A percentile compares a stretch with the other conserved stretches of the same genome.
Evolutionary conservation across 92 coral and sea anemone species (phyloP).

Genomic region (Actinostola sp.): DNA sequence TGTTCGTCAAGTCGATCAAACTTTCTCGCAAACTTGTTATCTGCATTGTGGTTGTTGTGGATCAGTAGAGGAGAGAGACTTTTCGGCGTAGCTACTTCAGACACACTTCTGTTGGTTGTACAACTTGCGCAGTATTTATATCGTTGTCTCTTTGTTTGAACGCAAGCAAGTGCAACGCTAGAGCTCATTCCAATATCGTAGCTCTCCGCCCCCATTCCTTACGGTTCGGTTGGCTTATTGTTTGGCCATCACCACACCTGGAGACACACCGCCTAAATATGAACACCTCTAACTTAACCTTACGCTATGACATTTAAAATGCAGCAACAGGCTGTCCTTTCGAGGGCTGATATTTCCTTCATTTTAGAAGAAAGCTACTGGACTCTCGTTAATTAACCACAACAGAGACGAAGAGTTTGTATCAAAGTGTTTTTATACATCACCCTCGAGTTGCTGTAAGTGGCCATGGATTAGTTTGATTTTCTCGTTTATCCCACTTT

Average conservation of each 20-base stretch:
- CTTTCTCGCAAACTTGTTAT: constrained; percentile 8
- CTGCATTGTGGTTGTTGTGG: constrained; percentile 23
- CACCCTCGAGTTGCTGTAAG: too few relatives aligned
- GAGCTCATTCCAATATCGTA: background rate
- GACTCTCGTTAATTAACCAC: too few relatives aligned
- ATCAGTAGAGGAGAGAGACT: background rate
- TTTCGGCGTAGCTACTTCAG: background rate
- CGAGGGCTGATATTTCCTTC: too few relatives aligned
- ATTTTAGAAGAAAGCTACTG: too few relatives aligned
- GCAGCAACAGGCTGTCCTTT: too few relatives aligned
- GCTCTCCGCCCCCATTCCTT: constrained; percentile 15
- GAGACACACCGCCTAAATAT: background rate
- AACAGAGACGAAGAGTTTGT: too few relatives aligned
- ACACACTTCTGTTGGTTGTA: too few relatives aligned
- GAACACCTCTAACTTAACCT: too few relatives aligned
- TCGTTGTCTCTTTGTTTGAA: background rate
- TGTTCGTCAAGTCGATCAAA: background rate
- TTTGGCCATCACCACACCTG: background rate
- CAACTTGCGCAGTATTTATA: background rate
- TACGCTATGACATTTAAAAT: too few relatives aligned
- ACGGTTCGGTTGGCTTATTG: background rate
- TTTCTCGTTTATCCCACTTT: too few relatives aligned
- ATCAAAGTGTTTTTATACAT: too few relatives aligned
- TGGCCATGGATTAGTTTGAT: too few relatives aligned
- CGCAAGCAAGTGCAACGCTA: background rate